A percentile compares a stretch with the other conserved stretches of the same genome.
Conservation (phyloP, 1,140 invertebrate species). For the Drosophila biarmipes region DNA sequence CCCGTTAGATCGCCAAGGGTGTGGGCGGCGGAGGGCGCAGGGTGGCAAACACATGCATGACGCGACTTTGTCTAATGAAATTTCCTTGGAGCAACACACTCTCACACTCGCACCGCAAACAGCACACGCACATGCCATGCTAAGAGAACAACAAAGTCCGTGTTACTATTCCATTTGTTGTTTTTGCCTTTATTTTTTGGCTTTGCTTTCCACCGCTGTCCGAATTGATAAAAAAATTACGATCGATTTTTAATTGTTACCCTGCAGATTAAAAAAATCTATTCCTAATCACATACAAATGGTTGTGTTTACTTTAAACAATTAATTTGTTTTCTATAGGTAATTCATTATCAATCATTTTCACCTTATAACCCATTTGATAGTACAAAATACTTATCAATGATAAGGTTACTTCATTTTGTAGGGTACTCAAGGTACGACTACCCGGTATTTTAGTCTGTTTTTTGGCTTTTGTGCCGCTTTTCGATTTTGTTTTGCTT, state of each 20-base stretch:
- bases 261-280: too few relatives aligned
- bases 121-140: conserved; percentile 5
- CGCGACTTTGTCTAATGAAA: conserved; percentile 63
- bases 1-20: conserved; percentile 16
- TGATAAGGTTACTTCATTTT: neutral
- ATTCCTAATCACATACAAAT: too few relatives aligned
- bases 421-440: conserved; percentile 13
- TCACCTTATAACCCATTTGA: too few relatives aligned
- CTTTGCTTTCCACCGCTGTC: neutral
- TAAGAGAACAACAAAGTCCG: conserved; percentile 22
- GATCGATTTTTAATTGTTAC: conserved; percentile 13
- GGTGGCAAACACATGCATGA: conserved; percentile 34
- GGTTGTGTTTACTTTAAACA: too few relatives aligned
- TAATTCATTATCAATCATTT: neutral
- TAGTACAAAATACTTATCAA: too few relatives aligned
- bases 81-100: conserved; percentile 48
- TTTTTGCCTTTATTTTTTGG: neutral
- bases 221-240: neutral
- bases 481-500: conserved; percentile 40
- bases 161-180: conserved; percentile 11
- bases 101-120: conserved; percentile 2
- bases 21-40: neutral
- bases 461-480: conserved; percentile 11
- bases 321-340: too few relatives aligned
- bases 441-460: conserved; percentile 12